Base-by-base conservation (phyloP, 2,797 vertebrate genomes). In the Pipistrellus pygmaeus region DNA sequence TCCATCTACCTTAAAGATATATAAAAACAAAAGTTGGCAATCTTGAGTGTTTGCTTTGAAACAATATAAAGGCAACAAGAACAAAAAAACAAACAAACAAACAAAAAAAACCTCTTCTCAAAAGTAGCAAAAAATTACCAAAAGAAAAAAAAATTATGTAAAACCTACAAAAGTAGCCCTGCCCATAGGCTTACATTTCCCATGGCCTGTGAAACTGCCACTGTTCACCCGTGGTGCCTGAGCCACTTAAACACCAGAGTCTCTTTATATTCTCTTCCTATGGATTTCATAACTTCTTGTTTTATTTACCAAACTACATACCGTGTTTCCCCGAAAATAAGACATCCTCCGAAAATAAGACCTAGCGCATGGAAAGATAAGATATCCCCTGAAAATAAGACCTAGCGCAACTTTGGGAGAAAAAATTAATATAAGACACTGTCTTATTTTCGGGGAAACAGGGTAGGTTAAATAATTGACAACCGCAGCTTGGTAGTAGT, bases 41-140 rank as follows among this genome's bases (percentile, higher is more conserved):
- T 51, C 48, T 88, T 3, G 1, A 73, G 69, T 51, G 62, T 69
- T 86, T 44, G 55, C 30, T 62, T 21, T 64, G 57, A 62, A 81
- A 44, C 75, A 77, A 14, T 62, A n/a, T 62, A 81, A 62, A 62
- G 10, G 9, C 64, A 66, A 32, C 17, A 66, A 80, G 32, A 81
- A 53, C 51, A 53, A 53, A 7, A 53, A 84, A 94, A 44, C 66
- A 77, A 23, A n/a, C n/a, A n/a, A n/a, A n/a, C n/a, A n/a, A n/a
- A n/a, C n/a, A n/a, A n/a, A n/a, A n/a, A n/a, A 69, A 90, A 76
- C 17, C 55, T 95, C 55, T 88, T 85, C 69, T 77, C 62, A 78
- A 60, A 81, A 90, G 80, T 14, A 92, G 44, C 35, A 94, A 30
- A 57, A 75, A 53, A 6, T 51, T 60, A 81, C 11, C 25, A 62